phyloP scores from a whole-genome alignment of 2,113 vertebrate genomes.

The Collichthys lucidus region DNA sequence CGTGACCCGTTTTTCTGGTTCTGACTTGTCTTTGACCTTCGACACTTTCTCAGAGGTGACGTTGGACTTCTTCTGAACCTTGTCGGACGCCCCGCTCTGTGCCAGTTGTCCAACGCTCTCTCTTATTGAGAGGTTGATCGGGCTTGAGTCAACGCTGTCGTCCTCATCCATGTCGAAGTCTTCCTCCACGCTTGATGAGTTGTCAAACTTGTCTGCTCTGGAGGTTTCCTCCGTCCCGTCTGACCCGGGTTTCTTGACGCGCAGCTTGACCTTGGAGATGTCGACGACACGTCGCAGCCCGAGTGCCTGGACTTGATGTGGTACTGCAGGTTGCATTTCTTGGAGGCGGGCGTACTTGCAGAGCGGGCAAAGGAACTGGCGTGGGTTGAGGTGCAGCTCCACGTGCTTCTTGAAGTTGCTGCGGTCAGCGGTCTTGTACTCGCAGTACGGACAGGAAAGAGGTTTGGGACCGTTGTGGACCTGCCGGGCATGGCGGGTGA shows the following conservation, averaged over 20 bases:
- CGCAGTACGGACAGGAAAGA: conserved; percentile 94
- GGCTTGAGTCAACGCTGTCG: conserved; percentile 31
- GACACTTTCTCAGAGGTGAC: conserved; percentile 73
- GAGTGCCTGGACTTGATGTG: conserved; percentile 97
- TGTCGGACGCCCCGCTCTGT: conserved; percentile 65
- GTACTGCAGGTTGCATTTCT: conserved; percentile 99
- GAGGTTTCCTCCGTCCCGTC: conserved; percentile 48
- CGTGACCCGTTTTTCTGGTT: conserved; percentile 60
- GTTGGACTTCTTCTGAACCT: conserved; percentile 73
- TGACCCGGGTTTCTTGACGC: conserved; percentile 88
- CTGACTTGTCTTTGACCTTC: conserved; percentile 76
- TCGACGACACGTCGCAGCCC: conserved; percentile 92
- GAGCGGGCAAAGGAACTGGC: conserved; percentile 96
- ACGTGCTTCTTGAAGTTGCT: conserved; percentile 99
- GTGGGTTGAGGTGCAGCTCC: conserved; percentile 94
- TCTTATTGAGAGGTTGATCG: conserved; percentile 87
- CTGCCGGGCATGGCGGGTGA: conserved; percentile 96
- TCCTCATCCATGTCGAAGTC: conserved; percentile 72
- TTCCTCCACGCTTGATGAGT: conserved; percentile 40
- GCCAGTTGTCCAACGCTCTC: conserved; percentile 72
- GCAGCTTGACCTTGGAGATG: conserved; percentile 95
- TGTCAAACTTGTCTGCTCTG: conserved; percentile 5
- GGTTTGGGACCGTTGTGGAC: conserved; percentile 99
- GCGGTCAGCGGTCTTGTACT: conserved; percentile 97
- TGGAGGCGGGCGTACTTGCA: conserved; percentile 97